Conservation (phyloP, 2,113 vertebrate genomes). For the Eptesicus fuscus region DNA sequence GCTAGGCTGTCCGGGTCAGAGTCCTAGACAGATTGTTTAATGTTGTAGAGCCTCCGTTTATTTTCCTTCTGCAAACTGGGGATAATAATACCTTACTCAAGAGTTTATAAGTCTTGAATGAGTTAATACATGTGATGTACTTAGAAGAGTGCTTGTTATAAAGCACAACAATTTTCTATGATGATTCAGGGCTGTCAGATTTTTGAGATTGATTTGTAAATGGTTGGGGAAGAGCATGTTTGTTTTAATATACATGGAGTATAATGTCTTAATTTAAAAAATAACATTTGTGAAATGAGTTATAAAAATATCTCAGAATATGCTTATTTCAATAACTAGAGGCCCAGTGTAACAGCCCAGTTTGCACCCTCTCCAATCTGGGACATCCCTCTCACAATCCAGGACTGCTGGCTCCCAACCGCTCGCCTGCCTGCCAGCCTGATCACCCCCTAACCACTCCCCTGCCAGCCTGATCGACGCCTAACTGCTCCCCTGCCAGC, state of each 20-base stretch:
- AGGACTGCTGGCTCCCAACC: no score
- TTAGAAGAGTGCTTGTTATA: neutral
- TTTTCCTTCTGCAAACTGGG: neutral
- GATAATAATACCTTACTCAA: neutral
- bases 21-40: neutral
- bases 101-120: neutral
- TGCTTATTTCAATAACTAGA: neutral
- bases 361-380: no score
- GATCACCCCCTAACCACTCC: no score
- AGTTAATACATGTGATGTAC: neutral
- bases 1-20: neutral
- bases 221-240: neutral
- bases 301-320: neutral
- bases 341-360: no score
- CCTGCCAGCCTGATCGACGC: no score
- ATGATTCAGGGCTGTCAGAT: neutral
- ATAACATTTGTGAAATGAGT: neutral
- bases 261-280: neutral
- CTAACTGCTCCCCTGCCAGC: no score
- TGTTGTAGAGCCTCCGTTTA: neutral
- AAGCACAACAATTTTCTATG: neutral
- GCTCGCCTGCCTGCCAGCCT: no score
- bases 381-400: no score
- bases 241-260: neutral
- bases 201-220: constrained; percentile 27